These are phyloP conservation scores for Hyphantria cunea DNA, from an alignment of 1,140 invertebrate species.

Conservation along the genomic window DNA sequence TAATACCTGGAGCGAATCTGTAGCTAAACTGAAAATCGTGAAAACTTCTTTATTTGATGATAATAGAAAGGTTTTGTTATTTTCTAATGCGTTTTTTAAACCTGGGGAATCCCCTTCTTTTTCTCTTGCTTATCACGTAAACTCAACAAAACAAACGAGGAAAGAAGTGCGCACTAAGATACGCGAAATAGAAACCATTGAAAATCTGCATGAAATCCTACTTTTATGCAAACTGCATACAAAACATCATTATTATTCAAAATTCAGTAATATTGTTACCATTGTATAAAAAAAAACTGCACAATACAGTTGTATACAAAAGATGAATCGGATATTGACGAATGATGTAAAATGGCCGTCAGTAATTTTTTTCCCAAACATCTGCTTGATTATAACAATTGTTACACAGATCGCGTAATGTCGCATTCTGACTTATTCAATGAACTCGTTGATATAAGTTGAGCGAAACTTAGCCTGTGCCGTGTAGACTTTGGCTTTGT, in stretches of 20 bases:
- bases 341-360: constrained; percentile 15
- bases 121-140: too few species aligned
- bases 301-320: constrained; percentile 14
- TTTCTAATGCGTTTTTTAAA: too few species aligned
- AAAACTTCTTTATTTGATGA: too few species aligned
- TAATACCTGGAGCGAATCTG: too few species aligned
- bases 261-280: not conserved
- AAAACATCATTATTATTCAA: not conserved
- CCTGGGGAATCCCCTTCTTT: too few species aligned
- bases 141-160: too few species aligned
- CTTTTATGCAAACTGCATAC: too few species aligned
- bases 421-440: constrained; percentile 30
- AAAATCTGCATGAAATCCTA: too few species aligned
- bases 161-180: too few species aligned
- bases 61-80: too few species aligned
- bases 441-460: constrained; percentile 2
- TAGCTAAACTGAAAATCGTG: too few species aligned
- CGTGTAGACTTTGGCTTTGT: constrained; percentile 13
- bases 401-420: constrained; percentile 28
- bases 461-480: constrained; percentile 6
- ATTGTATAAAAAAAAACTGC: not conserved
- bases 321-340: constrained; percentile 7
- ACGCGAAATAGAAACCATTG: too few species aligned
- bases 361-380: constrained; percentile 21
- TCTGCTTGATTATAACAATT: constrained; percentile 35